A percentile compares a stretch with the other conserved stretches of the same genome.
phyloP scores from a whole-genome alignment of 2,113 vertebrate genomes.

The Gallinago paraguaiae region DNA sequence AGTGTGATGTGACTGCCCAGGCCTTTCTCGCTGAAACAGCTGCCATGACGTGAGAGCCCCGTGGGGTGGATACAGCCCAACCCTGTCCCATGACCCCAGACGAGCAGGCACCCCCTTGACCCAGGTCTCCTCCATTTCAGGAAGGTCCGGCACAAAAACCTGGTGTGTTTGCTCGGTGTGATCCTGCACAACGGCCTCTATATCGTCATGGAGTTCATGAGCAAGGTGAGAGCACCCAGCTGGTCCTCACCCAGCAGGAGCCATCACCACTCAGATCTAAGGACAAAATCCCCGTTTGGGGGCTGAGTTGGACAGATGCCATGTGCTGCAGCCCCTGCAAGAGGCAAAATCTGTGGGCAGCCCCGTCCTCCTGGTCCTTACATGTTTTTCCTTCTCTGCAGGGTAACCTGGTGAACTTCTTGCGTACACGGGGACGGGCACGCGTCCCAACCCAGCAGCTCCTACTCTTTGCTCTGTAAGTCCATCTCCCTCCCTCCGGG shows the following conservation, averaged over 20 bases:
- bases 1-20: constrained; percentile 90
- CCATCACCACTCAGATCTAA: rapidly evolving
- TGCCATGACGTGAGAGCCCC: constrained; percentile 88
- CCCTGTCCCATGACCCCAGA: rapidly evolving
- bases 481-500: not conserved
- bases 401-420: constrained; percentile 92
- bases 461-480: constrained; percentile 87
- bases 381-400: not conserved
- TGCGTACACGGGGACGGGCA: constrained; percentile 84
- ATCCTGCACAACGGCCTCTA: constrained; percentile 89
- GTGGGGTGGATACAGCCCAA: rapidly evolving
- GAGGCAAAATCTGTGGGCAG: not conserved
- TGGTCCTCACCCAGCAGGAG: not conserved
- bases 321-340: not conserved
- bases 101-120: not conserved
- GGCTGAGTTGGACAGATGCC: not conserved
- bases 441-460: constrained; percentile 76
- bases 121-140: constrained; percentile 38
- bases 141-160: constrained; percentile 89
- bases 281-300: not conserved
- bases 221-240: constrained; percentile 78
- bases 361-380: not conserved
- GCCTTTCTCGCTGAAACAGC: constrained; percentile 88
- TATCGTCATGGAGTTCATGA: constrained; percentile 93
- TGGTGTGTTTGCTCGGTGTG: constrained; percentile 88